Percentiles rank a stretch among this genome's conserved stretches.
Conservation (phyloP, 2,113 vertebrate species). For the Cyprinodon tularosa region DNA sequence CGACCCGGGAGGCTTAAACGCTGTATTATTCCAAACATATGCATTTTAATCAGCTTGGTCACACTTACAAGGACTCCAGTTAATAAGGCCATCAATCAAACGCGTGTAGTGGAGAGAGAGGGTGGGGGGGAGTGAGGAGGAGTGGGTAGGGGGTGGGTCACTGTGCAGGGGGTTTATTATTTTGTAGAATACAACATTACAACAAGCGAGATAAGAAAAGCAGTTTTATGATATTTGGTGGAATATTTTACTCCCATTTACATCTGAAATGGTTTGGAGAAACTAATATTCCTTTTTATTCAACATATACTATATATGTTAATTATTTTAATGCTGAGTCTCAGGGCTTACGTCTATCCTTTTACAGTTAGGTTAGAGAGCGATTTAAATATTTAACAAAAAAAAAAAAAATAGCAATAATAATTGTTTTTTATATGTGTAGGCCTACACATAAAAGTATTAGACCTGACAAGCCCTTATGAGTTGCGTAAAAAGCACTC, state of each 20-base stretch:
- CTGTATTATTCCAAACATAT: slow-evolving; percentile 99
- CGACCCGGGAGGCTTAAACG: slow-evolving; percentile 88
- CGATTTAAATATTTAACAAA: too few relatives aligned
- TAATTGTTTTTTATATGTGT: background rate
- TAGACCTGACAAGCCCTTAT: background rate
- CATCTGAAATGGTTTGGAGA: background rate
- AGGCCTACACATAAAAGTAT: background rate
- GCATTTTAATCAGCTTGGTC: slow-evolving; percentile 98
- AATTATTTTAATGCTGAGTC: too few relatives aligned
- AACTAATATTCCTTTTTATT: background rate
- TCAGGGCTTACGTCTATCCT: too few relatives aligned
- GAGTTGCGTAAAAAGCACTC: background rate
- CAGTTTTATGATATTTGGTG: background rate
- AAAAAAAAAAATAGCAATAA: too few relatives aligned
- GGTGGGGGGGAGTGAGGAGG: background rate
- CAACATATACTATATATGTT: too few relatives aligned
- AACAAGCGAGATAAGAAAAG: background rate
- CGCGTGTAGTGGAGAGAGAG: slow-evolving; percentile 25
- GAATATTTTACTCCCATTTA: background rate
- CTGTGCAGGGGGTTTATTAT: background rate
- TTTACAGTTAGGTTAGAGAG: too few relatives aligned
- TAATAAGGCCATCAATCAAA: slow-evolving; percentile 99
- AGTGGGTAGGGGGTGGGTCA: background rate
- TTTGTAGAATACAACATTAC: background rate
- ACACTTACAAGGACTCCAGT: slow-evolving; percentile 99